Base-by-base conservation (phyloP, 2,797 vertebrate genomes). In the Echiichthys vipera region DNA sequence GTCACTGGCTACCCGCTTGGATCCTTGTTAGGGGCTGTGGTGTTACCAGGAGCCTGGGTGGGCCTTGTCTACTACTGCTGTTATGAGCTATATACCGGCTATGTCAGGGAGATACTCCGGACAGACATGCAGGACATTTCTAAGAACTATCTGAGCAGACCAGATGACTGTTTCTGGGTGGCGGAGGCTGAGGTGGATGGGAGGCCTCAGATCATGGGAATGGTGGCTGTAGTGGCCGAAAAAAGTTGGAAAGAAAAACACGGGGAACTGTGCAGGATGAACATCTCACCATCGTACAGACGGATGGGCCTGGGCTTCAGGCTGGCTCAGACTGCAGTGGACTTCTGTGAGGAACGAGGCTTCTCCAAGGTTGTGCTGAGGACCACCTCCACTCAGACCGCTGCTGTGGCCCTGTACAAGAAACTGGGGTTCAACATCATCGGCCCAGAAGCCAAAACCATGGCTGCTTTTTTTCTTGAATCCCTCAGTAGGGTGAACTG, bases 61-160 rank as follows among this genome's bases (percentile, higher is more conserved):
- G 71, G 82, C 15, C 32, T 94, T 0, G n/a, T 95, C 25, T 93
- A 91, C 68, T 93, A 62, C 77, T 89, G 85, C 79, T 92, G 91
- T 62, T 27, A 91, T 5, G 65, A 89, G 42, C 0, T 87, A 0
- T 94, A 78, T 8, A 0, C 65, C 1, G 1, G 67, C 7, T 92
- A 4, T 0, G 80, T 94, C 37, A 69, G 30, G 10, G 24, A 29
- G 8, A 87, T 2, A 43, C 81, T 93, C 5, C 25, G 2, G n/a
- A 92, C 71, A 0, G 92, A 95, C 57, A 93, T 95, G 92, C 76
- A 51, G 18, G 92, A 95, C 90, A 94, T 95, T 53, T 32, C 81
- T 0, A 55, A 74, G 3, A 80, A 43, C 5, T 95, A 77, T 63
- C 86, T 94, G 63, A 84, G 49, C 39, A 63, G 72, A 54, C 87